Conservation (phyloP, 2,888 invertebrate genomes). For the Phaedon cochleariae region DNA sequence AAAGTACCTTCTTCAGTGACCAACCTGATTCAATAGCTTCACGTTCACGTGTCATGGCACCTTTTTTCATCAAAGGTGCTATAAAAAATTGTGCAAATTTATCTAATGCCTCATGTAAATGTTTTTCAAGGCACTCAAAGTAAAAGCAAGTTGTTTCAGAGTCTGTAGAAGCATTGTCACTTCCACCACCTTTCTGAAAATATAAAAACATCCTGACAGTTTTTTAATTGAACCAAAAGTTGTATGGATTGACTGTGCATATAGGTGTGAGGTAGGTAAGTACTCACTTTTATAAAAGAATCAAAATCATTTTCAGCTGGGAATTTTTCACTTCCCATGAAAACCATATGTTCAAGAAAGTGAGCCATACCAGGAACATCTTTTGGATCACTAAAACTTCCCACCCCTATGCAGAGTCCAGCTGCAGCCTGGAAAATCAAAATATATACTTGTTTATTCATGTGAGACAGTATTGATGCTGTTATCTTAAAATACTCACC, state of each 20-base stretch:
- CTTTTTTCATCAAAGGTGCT: conserved; percentile 82
- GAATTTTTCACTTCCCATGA: conserved; percentile 92
- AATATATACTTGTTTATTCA: too few species aligned
- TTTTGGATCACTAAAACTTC: conserved; percentile 81
- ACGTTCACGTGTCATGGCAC: conserved; percentile 86
- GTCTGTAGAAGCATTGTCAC: conserved; percentile 87
- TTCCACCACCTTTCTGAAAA: conserved; percentile 80
- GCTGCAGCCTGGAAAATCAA: conserved; percentile 71
- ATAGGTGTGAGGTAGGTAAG: too few species aligned
- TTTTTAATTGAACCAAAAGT: too few species aligned
- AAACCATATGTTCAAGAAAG: conserved; percentile 92
- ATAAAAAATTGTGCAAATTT: conserved; percentile 91
- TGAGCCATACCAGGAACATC: conserved; percentile 83
- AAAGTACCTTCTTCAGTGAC: too few species aligned
- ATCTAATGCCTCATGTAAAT: conserved; percentile 80
- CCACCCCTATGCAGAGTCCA: conserved; percentile 78
- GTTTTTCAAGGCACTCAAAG: conserved; percentile 85
- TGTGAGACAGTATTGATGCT: not conserved
- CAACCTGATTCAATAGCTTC: conserved; percentile 89
- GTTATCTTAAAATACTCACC: conserved; percentile 24
- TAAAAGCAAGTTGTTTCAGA: conserved; percentile 88
- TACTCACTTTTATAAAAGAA: conserved; percentile 72
- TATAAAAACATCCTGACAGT: too few species aligned
- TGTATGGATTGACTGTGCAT: too few species aligned
- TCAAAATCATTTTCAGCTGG: conserved; percentile 88